A percentile compares a stretch with the other conserved stretches of the same genome.
These are phyloP conservation scores for Tiliqua scincoides DNA, from an alignment of 2,113 vertebrate genomes.

Conservation along the genomic window DNA sequence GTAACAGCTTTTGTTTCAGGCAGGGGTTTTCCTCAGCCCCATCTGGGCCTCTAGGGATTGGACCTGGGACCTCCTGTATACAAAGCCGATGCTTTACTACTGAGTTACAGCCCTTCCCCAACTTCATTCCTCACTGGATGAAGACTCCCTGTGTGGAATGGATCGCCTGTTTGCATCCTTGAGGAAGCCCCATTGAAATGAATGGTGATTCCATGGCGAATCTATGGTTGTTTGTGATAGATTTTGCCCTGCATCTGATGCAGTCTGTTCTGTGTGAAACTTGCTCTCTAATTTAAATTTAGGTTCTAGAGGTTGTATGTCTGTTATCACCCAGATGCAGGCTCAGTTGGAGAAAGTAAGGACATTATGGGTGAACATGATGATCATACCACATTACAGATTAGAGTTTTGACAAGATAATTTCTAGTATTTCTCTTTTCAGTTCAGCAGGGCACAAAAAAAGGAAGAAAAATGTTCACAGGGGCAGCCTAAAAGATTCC, in stretches of 20 bases:
- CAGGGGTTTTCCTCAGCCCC: too few species aligned
- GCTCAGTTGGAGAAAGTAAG: not conserved
- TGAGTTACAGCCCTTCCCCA: too few species aligned
- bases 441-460: not conserved
- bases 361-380: conserved; percentile 10
- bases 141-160: too few species aligned
- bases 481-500: not conserved
- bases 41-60: too few species aligned
- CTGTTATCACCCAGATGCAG: not conserved
- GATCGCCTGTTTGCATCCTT: not conserved
- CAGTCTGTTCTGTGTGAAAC: conserved; percentile 4
- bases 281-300: not conserved
- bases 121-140: too few species aligned
- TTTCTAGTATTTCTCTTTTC: not conserved
- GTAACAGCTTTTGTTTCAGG: too few species aligned
- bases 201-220: not conserved
- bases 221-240: not conserved
- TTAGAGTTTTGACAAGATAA: not conserved
- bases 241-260: not conserved
- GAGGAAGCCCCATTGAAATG: not conserved
- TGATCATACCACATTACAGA: not conserved
- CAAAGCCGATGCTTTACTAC: too few species aligned
- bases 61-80: too few species aligned
- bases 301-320: not conserved
- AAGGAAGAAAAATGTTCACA: too few species aligned